Evolutionary conservation across 2,113 vertebrate species (phyloP), one percentile per base, ranked within the genome.

Genomic region (Scomber colias): DNA sequence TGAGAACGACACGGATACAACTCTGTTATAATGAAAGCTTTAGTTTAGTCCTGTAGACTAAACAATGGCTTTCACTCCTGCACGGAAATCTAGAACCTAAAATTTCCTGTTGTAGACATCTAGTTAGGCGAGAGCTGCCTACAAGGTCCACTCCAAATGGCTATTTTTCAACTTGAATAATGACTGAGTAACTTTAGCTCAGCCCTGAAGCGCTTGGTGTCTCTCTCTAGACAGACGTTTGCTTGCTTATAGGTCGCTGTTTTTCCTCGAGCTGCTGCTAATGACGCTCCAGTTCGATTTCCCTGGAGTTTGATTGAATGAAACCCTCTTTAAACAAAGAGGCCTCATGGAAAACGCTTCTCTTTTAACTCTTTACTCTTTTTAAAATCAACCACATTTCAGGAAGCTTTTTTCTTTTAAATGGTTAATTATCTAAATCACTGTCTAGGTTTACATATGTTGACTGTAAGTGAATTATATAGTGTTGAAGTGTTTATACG

Each of bases 131-230:
- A 49, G 54, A 86, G 12, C 75, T 74, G 78, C 81, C 83, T 51
- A 64, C 82, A 24, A 59, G 68, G 62, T 84, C 70, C 70, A 69
- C 49, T 81, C 74, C 81, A 84, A 84, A 83, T 68, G 75, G 55
- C 77, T 83, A 63, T 80, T 64, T 81, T 85, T 81, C 62, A 77
- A 27, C 73, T 56, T 72, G 74, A 87, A 75, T 88, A 80, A 87
- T 85, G 81, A 79, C 30, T 13, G 24, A 65, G 81, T 84, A 80
- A 86, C 62, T 77, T 35, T 45, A 84, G 66, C 77, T 82, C 66
- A 74, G 59, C 57, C 83, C 71, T 84, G 48, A 21, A 76, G 86
- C 57, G 11, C 21, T 59, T 51, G 56, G 7, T 68, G 69, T 27
- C 1, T 82, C 70, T 82, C 70, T 83, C 48, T 9, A 14, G 65